Evolutionary conservation across 2,888 invertebrate species (phyloP).

Genomic region (Apoda limacodes): DNA sequence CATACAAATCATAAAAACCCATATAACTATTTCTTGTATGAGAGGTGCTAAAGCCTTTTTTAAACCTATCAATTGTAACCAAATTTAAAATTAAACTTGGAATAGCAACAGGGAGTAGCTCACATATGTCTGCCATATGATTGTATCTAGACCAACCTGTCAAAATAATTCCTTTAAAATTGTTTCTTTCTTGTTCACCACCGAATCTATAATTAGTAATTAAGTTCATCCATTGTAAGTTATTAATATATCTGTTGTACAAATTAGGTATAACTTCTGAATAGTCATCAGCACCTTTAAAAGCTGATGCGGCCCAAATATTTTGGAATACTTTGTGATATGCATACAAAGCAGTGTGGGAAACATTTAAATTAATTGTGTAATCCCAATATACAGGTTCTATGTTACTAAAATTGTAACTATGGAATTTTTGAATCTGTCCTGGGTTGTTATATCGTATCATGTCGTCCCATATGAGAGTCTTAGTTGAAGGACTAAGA

Average conservation of each 20-base stretch:
- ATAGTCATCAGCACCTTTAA: conserved; percentile 79
- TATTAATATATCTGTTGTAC: conserved; percentile 76
- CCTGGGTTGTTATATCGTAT: conserved; percentile 67
- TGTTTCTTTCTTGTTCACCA: conserved; percentile 25
- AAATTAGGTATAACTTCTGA: conserved; percentile 65
- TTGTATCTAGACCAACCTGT: conserved; percentile 81
- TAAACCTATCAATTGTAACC: conserved; percentile 46
- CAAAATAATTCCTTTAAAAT: conserved; percentile 74
- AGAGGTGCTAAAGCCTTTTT: too few relatives aligned
- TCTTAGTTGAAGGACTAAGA: conserved; percentile 58
- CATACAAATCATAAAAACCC: too few relatives aligned
- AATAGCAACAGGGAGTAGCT: conserved; percentile 71
- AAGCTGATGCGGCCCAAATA: conserved; percentile 87
- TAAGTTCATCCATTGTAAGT: conserved; percentile 76
- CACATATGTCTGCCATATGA: conserved; percentile 75
- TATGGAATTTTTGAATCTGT: conserved; percentile 49
- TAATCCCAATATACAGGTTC: conserved; percentile 83
- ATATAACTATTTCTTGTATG: too few relatives aligned
- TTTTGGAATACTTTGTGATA: conserved; percentile 66
- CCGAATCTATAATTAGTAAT: conserved; percentile 60
- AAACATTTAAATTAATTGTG: conserved; percentile 29
- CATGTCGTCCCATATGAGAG: conserved; percentile 89
- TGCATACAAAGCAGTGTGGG: conserved; percentile 31
- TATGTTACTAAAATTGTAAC: conserved; percentile 57
- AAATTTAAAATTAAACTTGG: conserved; percentile 74